phyloP scores from a whole-genome alignment of 2,113 vertebrate genomes.

The Arenaria interpres region DNA sequence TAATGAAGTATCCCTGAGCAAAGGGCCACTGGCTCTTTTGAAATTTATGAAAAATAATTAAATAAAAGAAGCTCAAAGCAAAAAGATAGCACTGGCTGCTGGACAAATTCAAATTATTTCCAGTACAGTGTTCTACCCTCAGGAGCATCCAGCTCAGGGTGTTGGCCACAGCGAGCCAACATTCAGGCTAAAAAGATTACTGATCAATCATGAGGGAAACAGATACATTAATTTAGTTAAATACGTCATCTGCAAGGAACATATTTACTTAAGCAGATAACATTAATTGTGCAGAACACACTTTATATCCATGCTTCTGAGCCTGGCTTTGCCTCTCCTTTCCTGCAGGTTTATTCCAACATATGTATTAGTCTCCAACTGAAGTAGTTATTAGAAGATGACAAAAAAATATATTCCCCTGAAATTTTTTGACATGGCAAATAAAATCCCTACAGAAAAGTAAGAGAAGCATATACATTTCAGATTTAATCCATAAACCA shows the following conservation, averaged over 20 bases:
- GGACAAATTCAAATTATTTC: neutral
- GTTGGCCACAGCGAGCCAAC: neutral
- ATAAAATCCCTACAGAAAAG: neutral
- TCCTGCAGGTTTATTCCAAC: neutral
- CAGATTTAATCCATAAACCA: slow-evolving; percentile 8
- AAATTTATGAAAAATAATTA: neutral
- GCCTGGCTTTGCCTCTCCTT: neutral
- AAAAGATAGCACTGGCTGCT: neutral
- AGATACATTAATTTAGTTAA: neutral
- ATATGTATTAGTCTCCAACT: neutral
- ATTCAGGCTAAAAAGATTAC: neutral
- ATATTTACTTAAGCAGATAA: neutral
- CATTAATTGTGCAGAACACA: neutral
- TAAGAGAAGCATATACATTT: neutral
- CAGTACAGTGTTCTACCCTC: neutral
- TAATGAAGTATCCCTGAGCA: neutral
- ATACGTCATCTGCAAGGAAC: neutral
- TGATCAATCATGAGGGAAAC: neutral
- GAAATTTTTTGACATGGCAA: neutral
- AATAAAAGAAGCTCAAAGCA: neutral
- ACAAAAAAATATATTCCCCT: neutral
- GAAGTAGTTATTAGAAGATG: neutral
- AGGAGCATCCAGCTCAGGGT: neutral
- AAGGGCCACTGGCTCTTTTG: neutral
- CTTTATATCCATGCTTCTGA: neutral